A percentile compares a stretch with the other conserved stretches of the same genome.
Evolutionary conservation across 2,888 invertebrate genomes (phyloP).

Genomic region (Andricus quercusramuli): DNA sequence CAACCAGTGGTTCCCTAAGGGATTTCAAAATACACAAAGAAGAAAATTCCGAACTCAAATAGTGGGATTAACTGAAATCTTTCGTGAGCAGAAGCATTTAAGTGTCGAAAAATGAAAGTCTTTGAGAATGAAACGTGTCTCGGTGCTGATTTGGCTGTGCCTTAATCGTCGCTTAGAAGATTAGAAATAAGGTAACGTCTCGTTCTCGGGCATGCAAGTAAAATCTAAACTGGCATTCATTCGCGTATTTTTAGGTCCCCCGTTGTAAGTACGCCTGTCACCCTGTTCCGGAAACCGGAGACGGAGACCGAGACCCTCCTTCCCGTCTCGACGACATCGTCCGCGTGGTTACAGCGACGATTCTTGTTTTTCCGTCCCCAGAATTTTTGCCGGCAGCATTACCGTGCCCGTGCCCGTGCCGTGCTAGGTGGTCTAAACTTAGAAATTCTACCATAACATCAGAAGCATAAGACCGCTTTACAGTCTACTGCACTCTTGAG

Average conservation of each 20-base stretch:
- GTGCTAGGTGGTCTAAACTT: slow-evolving; percentile 28
- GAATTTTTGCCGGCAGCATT: slow-evolving; percentile 21
- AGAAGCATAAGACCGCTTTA: slow-evolving; percentile 51
- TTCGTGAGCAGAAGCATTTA: not conserved
- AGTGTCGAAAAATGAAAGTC: not conserved
- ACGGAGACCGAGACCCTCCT: slow-evolving; percentile 41
- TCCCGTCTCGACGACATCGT: slow-evolving; percentile 37
- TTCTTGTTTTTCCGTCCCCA: slow-evolving; percentile 27
- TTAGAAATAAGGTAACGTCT: slow-evolving; percentile 35
- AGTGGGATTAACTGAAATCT: slow-evolving; percentile 15
- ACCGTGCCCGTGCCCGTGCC: not conserved
- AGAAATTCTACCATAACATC: slow-evolving; percentile 13
- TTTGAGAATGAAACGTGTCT: not conserved
- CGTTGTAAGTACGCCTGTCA: slow-evolving; percentile 43
- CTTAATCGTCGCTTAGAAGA: slow-evolving; percentile 32
- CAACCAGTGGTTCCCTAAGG: not conserved
- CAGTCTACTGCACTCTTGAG: slow-evolving; percentile 56
- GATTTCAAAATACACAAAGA: slow-evolving; percentile 4
- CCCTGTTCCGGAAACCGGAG: slow-evolving; percentile 44
- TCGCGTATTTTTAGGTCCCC: slow-evolving; percentile 45
- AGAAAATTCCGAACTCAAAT: slow-evolving; percentile 1
- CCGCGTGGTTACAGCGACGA: slow-evolving; percentile 13
- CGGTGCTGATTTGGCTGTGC: not conserved
- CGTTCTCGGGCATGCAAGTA: slow-evolving; percentile 35
- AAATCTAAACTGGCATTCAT: slow-evolving; percentile 45